These are phyloP conservation scores for Pachypeltis micranthus DNA, from an alignment of 1,140 invertebrate species.

Conservation along the genomic window DNA sequence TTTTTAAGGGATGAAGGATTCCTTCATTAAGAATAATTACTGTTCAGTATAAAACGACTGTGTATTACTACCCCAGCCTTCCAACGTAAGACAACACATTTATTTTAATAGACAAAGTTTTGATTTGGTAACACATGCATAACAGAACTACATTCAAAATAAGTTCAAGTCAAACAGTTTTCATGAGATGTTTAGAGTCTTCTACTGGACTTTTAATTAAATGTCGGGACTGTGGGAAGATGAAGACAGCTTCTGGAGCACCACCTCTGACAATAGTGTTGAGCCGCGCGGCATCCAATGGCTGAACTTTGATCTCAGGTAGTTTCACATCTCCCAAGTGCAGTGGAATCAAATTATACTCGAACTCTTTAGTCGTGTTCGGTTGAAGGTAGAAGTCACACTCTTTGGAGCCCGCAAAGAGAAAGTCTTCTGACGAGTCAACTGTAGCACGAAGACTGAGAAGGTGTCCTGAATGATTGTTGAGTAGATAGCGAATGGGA, in stretches of 20 bases:
- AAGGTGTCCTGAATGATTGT: conserved; percentile 3
- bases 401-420: conserved; percentile 12
- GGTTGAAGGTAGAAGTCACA: conserved; percentile 8
- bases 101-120: too few species aligned
- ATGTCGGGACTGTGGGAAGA: background rate
- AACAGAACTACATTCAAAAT: too few species aligned
- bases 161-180: too few species aligned
- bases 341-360: background rate
- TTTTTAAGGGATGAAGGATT: too few species aligned
- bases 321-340: conserved; percentile 8
- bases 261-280: background rate
- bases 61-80: too few species aligned
- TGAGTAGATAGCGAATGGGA: conserved; percentile 5
- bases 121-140: too few species aligned
- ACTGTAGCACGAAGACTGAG: conserved; percentile 1
- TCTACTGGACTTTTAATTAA: too few species aligned
- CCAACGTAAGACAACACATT: too few species aligned
- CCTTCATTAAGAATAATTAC: too few species aligned
- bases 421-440: conserved; percentile 2
- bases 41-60: too few species aligned
- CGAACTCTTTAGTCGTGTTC: background rate
- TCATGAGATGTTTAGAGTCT: too few species aligned
- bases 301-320: conserved; percentile 5
- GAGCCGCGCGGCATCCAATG: too few species aligned
- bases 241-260: background rate